Evolutionary conservation across 2,888 invertebrate species (phyloP).

Genomic region (Lumbricus terrestris): DNA sequence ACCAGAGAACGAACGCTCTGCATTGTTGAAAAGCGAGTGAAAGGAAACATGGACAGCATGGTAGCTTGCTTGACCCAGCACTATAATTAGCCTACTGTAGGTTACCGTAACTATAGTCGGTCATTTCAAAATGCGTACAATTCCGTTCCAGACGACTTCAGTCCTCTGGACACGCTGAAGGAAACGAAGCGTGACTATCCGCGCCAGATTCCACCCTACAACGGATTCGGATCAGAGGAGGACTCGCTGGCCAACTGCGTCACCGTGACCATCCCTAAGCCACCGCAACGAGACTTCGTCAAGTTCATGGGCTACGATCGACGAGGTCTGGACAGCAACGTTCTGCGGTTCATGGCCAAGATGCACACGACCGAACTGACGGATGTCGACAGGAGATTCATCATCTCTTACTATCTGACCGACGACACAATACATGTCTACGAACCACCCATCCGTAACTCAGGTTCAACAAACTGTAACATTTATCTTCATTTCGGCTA

Average conservation of each 20-base stretch:
- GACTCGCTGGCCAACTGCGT: slow-evolving; percentile 86
- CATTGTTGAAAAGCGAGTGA: no score
- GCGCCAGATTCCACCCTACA: slow-evolving; percentile 75
- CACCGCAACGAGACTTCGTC: slow-evolving; percentile 74
- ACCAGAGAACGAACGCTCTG: no score
- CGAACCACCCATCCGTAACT: slow-evolving; percentile 58
- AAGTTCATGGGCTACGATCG: slow-evolving; percentile 75
- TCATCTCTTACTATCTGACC: slow-evolving; percentile 58
- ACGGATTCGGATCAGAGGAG: slow-evolving; percentile 84
- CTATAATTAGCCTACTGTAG: no score
- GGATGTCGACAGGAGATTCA: slow-evolving; percentile 56
- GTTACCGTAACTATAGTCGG: no score
- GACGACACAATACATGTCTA: slow-evolving; percentile 59
- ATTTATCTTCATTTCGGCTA: background rate
- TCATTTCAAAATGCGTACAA: background rate
- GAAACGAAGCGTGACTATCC: background rate
- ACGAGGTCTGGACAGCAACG: slow-evolving; percentile 72
- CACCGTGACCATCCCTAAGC: slow-evolving; percentile 72
- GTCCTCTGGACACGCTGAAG: background rate
- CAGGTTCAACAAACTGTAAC: slow-evolving; percentile 44
- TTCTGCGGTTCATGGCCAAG: slow-evolving; percentile 75
- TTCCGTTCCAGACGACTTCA: slow-evolving; percentile 33
- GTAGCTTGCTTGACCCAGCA: no score
- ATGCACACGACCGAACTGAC: slow-evolving; percentile 69
- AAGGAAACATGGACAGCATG: no score